Evolutionary conservation across 2,888 invertebrate species (phyloP).

Genomic region (Sinopyrophorus schimmeli): DNA sequence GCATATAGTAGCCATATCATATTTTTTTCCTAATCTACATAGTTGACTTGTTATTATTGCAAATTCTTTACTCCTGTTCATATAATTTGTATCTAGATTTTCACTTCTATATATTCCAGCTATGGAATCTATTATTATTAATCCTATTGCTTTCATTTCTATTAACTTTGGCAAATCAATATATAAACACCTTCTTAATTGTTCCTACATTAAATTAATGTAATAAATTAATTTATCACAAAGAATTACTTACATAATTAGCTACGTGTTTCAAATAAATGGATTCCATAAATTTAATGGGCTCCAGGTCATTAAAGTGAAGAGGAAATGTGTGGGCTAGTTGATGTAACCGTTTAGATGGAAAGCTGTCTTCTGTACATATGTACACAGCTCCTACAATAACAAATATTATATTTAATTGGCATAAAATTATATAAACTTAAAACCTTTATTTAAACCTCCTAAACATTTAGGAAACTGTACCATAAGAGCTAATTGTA

Average conservation of each 20-base stretch:
- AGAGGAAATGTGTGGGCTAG: slow-evolving; percentile 53
- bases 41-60: slow-evolving; percentile 61
- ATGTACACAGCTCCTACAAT: slow-evolving; percentile 65
- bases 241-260: slow-evolving; percentile 57
- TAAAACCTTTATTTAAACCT: slow-evolving; percentile 59
- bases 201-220: slow-evolving; percentile 56
- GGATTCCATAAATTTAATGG: slow-evolving; percentile 59
- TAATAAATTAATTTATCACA: slow-evolving; percentile 10
- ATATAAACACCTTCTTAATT: slow-evolving; percentile 60
- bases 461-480: slow-evolving; percentile 61
- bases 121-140: slow-evolving; percentile 74
- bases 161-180: slow-evolving; percentile 61
- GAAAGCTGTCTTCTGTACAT: slow-evolving; percentile 78
- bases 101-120: slow-evolving; percentile 69
- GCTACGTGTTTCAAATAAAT: slow-evolving; percentile 70
- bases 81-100: slow-evolving; percentile 55
- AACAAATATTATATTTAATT: not conserved
- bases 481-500: slow-evolving; percentile 70
- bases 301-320: slow-evolving; percentile 32
- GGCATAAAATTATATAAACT: not conserved
- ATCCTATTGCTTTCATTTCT: slow-evolving; percentile 58
- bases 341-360: slow-evolving; percentile 68
- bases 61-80: slow-evolving; percentile 61
- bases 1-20: slow-evolving; percentile 65
- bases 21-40: slow-evolving; percentile 59